Evolutionary conservation across 2,113 vertebrate species (phyloP), one percentile per base, ranked within the genome.

Genomic region (Perca fluviatilis): DNA sequence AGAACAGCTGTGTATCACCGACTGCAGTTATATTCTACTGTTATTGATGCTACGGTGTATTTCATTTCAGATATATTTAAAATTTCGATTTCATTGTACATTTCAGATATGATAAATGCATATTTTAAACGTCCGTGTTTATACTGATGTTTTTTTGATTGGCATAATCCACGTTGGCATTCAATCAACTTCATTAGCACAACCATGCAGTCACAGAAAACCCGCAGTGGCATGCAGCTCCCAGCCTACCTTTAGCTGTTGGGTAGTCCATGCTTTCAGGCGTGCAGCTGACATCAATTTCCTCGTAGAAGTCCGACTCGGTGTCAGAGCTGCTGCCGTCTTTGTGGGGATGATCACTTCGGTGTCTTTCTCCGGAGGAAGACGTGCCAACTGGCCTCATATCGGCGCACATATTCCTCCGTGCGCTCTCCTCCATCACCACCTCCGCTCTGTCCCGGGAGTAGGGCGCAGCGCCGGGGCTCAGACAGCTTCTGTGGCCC

Each of bases 241-340:
- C 23, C 18, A 25, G 54, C 65, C 61, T 79, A 54, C 97, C 98
- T 97, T 97, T 98, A 87, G 94, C 95, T 85, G 95, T 95, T 72
- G 97, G 96, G 95, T 98, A 99, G 91, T 99, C 98, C 94, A 96
- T 93, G 95, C 95, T 97, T 84, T 99, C 97, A 80, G 98, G 97
- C 91, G 98, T 99, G 95, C 98, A 99, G 96, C 98, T 99, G 90
- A 98, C 98, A 95, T 99, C 97, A 94, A 99, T 99, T 95, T 99
- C 98, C 95, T 99, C 98, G 92, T 99, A 99, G 96, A 98, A 98
- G 96, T 99, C 98, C 82, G 98, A 99, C 92, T 99, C 98, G 0
- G 97, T 98, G 93, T 99, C 98, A 87, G 98, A 98, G 93, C 97
- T 97, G 96, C 97, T 98, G 89, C 95, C 95, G 89, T 97, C 97